Percentiles rank a stretch among this genome's conserved stretches.
These are phyloP conservation scores for Drosophila navojoa DNA, from an alignment of 1,140 invertebrate genomes.

Conservation along the genomic window DNA sequence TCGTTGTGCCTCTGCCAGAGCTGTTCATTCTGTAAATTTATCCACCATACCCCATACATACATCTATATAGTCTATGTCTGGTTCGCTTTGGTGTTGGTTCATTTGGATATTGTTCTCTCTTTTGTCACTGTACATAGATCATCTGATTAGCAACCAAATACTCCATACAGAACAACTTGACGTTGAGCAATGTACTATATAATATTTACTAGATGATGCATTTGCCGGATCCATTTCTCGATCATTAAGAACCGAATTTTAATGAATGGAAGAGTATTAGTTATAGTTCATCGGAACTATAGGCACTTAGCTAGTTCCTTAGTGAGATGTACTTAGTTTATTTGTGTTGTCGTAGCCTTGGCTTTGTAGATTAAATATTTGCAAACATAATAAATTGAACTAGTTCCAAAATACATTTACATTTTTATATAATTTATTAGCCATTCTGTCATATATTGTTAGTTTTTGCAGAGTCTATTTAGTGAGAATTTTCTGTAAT, in stretches of 20 bases:
- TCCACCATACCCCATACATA: slow-evolving; percentile 51
- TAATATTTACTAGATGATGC: not conserved
- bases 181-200: slow-evolving; percentile 5
- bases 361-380: too few species aligned
- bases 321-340: too few species aligned
- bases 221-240: not conserved
- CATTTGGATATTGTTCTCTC: slow-evolving; percentile 43
- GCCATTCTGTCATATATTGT: not conserved
- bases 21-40: slow-evolving; percentile 39
- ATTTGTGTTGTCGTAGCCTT: not conserved
- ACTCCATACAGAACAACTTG: slow-evolving; percentile 36
- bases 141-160: slow-evolving; percentile 28
- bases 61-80: slow-evolving; percentile 39
- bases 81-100: slow-evolving; percentile 59
- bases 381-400: not conserved
- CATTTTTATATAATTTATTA: too few species aligned
- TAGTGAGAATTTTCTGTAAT: not conserved
- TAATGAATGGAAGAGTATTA: not conserved
- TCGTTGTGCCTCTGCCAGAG: slow-evolving; percentile 68
- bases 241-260: not conserved
- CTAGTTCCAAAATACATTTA: not conserved
- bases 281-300: slow-evolving; percentile 1
- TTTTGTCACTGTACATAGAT: slow-evolving; percentile 21
- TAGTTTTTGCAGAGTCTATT: too few species aligned
- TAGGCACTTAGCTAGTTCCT: not conserved